A percentile compares a stretch with the other conserved stretches of the same genome.
Conservation (phyloP, 2,113 vertebrate genomes). For the Paracyprichromis sp. region DNA sequence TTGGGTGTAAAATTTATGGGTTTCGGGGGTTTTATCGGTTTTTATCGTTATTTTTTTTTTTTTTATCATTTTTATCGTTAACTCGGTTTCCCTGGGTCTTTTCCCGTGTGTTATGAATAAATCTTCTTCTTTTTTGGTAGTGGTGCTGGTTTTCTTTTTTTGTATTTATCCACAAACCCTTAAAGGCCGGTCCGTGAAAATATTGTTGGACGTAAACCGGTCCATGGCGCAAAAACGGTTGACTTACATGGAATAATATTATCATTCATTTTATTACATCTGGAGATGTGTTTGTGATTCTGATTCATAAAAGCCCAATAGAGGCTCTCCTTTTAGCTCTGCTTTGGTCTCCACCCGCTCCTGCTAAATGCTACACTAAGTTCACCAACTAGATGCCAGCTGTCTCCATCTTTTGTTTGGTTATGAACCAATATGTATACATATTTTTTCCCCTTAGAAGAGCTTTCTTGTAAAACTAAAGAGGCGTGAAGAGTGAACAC, state of each 20-base stretch:
- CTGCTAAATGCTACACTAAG: not conserved
- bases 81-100: not conserved
- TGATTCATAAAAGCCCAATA: not conserved
- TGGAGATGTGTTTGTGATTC: not conserved
- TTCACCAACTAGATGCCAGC: not conserved
- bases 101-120: not conserved
- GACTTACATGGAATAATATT: not conserved
- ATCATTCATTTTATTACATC: not conserved
- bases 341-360: not conserved
- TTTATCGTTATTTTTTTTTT: rapidly evolving
- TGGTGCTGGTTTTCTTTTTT: not conserved
- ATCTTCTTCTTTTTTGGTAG: not conserved
- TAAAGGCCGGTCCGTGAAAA: not conserved
- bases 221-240: not conserved
- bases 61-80: not conserved
- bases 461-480: not conserved
- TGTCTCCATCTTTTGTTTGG: not conserved
- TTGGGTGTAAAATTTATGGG: not conserved
- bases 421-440: not conserved
- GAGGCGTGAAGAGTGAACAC: not conserved
- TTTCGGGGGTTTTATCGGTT: not conserved
- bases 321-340: not conserved
- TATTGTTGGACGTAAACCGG: not conserved
- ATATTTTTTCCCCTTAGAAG: not conserved
- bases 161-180: not conserved